A percentile compares a stretch with the other conserved stretches of the same genome.
Conservation (phyloP, 2,888 invertebrate genomes). For the Coelopa pilipes region DNA sequence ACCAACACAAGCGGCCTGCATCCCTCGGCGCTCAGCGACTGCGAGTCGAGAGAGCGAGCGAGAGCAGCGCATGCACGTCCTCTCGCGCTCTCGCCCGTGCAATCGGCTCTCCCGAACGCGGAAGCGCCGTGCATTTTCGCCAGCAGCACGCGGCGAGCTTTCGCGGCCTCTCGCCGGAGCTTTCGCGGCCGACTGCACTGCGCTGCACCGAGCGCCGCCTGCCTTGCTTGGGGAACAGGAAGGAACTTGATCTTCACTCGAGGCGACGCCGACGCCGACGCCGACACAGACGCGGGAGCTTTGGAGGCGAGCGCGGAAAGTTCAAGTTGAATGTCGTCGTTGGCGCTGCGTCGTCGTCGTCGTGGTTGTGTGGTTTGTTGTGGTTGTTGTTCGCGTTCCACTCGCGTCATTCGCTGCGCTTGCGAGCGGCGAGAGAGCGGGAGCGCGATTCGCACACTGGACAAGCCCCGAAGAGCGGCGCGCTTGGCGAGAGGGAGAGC, state of each 20-base stretch:
- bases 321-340: constrained; percentile 60
- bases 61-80: neutral
- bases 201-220: constrained; percentile 4
- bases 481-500: too few relatives aligned
- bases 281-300: constrained; percentile 10
- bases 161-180: constrained; percentile 11
- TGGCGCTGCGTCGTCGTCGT: too few relatives aligned
- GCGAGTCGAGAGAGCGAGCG: neutral
- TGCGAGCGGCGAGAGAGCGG: neutral
- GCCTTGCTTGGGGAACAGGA: constrained; percentile 48
- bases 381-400: constrained; percentile 17
- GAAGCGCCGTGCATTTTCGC: constrained; percentile 10
- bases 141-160: constrained; percentile 5
- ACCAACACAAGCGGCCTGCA: neutral
- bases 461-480: too few relatives aligned
- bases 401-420: neutral
- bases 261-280: constrained; percentile 36
- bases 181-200: neutral
- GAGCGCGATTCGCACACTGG: neutral
- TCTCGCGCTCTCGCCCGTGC: neutral
- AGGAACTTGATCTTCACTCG: constrained; percentile 61
- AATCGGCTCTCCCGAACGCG: constrained; percentile 11
- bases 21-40: too few relatives aligned
- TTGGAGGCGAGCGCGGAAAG: constrained; percentile 48
- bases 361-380: too few relatives aligned